A percentile compares a stretch with the other conserved stretches of the same genome.
Evolutionary conservation across 2,888 invertebrate genomes (phyloP).

Genomic region (Dimorphilus gyrociliatus): DNA sequence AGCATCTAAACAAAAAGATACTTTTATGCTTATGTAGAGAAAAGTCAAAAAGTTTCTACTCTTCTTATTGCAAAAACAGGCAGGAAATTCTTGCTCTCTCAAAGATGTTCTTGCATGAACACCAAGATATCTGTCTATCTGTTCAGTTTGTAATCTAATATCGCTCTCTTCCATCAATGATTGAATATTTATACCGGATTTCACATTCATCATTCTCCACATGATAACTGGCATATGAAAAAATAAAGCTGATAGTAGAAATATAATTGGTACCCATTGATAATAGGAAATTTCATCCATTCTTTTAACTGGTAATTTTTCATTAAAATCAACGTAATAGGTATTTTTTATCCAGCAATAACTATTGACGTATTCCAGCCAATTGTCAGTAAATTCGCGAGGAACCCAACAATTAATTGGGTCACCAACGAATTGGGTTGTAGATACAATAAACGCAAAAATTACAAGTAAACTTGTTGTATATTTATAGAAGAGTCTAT

Average conservation of each 20-base stretch:
- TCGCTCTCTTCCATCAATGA: no score
- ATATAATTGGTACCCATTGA: constrained; percentile 38
- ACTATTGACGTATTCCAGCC: constrained; percentile 41
- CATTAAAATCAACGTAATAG: constrained; percentile 38
- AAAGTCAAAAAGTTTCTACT: constrained; percentile 38
- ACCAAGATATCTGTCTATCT: no score
- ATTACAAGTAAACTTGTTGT: constrained; percentile 57
- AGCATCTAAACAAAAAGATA: constrained; percentile 35
- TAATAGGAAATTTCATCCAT: constrained; percentile 37
- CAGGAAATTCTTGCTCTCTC: no score
- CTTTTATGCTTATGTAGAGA: constrained; percentile 37
- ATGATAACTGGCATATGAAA: no score
- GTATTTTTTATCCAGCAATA: constrained; percentile 41
- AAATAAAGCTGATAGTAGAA: no score
- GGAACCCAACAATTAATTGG: constrained; percentile 67
- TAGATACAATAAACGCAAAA: constrained; percentile 77
- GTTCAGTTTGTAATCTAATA: no score
- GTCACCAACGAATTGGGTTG: constrained; percentile 85
- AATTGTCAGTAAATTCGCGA: constrained; percentile 39
- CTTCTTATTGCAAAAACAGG: no score
- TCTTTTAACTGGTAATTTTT: constrained; percentile 34
- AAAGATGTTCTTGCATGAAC: no score
- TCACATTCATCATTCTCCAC: no score
- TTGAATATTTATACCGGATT: no score
- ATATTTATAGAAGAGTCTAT: constrained; percentile 38